Base-by-base conservation (phyloP, 2,113 vertebrate genomes). In the Trichomycterus rosablanca region DNA sequence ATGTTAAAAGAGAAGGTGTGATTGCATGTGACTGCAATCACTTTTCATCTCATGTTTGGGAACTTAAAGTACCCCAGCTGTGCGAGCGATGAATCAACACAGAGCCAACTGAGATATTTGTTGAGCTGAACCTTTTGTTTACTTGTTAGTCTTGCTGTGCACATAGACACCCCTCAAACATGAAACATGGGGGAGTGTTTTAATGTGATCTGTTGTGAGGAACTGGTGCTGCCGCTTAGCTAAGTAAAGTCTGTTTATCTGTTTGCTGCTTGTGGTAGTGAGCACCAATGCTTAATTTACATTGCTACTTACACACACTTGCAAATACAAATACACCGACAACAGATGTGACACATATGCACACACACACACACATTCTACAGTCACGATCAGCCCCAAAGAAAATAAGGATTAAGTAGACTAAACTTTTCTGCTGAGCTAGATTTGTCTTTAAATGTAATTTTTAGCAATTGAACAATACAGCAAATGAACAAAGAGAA, bases 211-310 rank as follows among this genome's bases (percentile, higher is more conserved):
- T 63, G 54, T 59, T 0, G 16, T 45, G 61, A 58, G 48, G 49
- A 60, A 20, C 18, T 50, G 30, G 11, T n/a, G 18, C 5, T 51
- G 46, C 42, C 40, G 32, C 46, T 59, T 11, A 48, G 20, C 32
- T 64, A 52, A 59, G 14, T 51, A 32, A 66, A 58, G 54, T 58
- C 35, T 66, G 63, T 65, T 55, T 48, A 43, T 45, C 39, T 35
- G 28, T 53, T 45, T 70, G 54, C 18, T 9, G 26, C 26, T 28
- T 65, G 49, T 61, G 43, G 50, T 61, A 56, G 42, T 3, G 20
- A 39, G 30, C 10, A 12, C 49, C 20, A 22, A 54, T 4, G 44
- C n/a, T 50, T 48, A 34, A 71, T 61, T 62, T 55, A 34, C 26
- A 50, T 35, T 14, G 9, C 40, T 55, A 24, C n/a, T 60, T 46